Evolutionary conservation across 35 echinoderm and acorn worm genomes (phyloP).

Genomic region (Stichopus chloronotus): DNA sequence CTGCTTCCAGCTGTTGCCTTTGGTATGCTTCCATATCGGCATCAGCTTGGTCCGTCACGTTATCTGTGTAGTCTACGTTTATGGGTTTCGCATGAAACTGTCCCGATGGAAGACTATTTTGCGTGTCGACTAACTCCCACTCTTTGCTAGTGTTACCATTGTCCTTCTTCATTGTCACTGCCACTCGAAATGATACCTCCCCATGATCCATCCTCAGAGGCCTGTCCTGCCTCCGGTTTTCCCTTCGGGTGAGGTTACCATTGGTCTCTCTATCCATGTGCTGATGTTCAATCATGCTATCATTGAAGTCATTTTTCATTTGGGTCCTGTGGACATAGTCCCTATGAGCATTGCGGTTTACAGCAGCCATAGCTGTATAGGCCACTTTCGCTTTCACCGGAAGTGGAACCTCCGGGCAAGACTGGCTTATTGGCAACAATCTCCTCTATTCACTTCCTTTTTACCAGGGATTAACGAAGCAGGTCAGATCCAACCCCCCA

Average conservation of each 20-base stretch:
- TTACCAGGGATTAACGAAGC: background rate
- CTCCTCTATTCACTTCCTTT: slow-evolving; percentile 15
- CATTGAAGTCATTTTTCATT: background rate
- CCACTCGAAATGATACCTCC: slow-evolving; percentile 43
- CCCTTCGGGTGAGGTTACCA: background rate
- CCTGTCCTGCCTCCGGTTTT: background rate
- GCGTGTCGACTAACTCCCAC: slow-evolving; percentile 53
- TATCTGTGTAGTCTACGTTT: slow-evolving; percentile 73
- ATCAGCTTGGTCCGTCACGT: slow-evolving; percentile 26
- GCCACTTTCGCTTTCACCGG: slow-evolving; percentile 22
- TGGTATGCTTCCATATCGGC: slow-evolving; percentile 54
- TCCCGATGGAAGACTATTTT: slow-evolving; percentile 63
- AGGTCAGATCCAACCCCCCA: slow-evolving; percentile 46
- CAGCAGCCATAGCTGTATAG: slow-evolving; percentile 40
- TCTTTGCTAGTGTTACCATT: background rate
- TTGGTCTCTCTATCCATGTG: slow-evolving; percentile 22
- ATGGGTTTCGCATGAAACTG: slow-evolving; percentile 82
- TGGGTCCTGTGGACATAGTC: slow-evolving; percentile 55
- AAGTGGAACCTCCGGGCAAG: background rate
- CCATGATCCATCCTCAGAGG: background rate
- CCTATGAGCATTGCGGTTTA: slow-evolving; percentile 54
- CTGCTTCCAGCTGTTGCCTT: slow-evolving; percentile 62
- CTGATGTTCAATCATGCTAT: slow-evolving; percentile 49
- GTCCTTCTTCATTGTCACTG: slow-evolving; percentile 61
- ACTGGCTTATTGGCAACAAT: slow-evolving; percentile 20